Evolutionary conservation across 2,113 vertebrate genomes (phyloP).

Genomic region (Caloenas nicobarica): DNA sequence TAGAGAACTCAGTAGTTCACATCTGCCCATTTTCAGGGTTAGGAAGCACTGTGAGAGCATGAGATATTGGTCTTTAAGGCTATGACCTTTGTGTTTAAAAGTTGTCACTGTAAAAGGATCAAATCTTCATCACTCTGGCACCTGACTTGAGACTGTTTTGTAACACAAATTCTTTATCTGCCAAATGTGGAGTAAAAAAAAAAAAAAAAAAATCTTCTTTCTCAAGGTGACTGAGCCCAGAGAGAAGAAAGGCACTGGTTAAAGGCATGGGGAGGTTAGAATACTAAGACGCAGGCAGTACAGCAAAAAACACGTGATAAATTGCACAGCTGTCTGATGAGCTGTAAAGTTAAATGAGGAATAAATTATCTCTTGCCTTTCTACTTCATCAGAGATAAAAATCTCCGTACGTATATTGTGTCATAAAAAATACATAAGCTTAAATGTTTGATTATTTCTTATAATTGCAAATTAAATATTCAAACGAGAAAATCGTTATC

Average conservation of each 20-base stretch:
- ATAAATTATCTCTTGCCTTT: conserved; percentile 42
- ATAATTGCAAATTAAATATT: conserved; percentile 54
- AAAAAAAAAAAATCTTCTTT: not conserved
- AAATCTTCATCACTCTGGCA: not conserved
- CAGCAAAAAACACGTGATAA: conserved; percentile 8
- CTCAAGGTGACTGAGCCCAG: not conserved
- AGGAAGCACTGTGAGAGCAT: not conserved
- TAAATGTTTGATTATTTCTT: conserved; percentile 60
- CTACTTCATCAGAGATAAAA: conserved; percentile 41
- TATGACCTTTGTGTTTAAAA: not conserved
- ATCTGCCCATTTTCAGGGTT: not conserved
- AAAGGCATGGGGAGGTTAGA: not conserved
- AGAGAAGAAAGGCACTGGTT: not conserved
- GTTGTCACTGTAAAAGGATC: not conserved
- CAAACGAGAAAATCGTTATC: conserved; percentile 35
- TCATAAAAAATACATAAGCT: conserved; percentile 54
- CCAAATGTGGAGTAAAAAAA: not conserved
- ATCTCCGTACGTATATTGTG: not conserved
- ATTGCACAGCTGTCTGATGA: conserved; percentile 52
- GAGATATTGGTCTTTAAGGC: not conserved
- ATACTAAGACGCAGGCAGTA: not conserved
- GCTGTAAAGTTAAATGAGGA: conserved; percentile 41
- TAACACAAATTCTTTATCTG: not conserved
- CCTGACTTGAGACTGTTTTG: not conserved
- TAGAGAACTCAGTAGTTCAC: not conserved